A percentile compares a stretch with the other conserved stretches of the same genome.
These are phyloP conservation scores for Ctenosaura bakeri DNA, from an alignment of 2,797 vertebrate genomes.

Conservation along the genomic window DNA sequence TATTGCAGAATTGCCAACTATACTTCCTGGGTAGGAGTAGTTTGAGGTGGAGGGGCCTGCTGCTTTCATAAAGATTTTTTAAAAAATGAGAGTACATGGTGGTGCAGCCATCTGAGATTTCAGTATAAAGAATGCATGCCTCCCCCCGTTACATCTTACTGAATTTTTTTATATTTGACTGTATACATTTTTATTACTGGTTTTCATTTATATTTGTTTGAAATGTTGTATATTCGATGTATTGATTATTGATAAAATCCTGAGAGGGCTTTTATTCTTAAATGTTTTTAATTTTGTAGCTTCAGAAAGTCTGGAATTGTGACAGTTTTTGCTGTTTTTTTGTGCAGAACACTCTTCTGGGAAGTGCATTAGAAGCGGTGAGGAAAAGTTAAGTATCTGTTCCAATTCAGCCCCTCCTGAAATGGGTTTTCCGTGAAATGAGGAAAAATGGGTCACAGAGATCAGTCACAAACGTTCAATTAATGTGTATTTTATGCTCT, in stretches of 20 bases:
- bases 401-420: neutral
- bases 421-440: neutral
- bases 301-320: no score
- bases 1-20: no score
- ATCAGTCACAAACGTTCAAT: neutral
- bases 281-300: neutral
- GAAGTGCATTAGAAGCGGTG: neutral
- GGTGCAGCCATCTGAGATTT: no score
- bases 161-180: neutral
- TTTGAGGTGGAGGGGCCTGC: no score
- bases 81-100: no score
- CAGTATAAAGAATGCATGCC: no score
- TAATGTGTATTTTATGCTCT: neutral
- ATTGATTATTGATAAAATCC: neutral
- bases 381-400: neutral
- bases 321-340: neutral
- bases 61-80: no score
- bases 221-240: neutral
- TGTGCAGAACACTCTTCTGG: neutral
- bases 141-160: neutral
- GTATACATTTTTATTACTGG: neutral
- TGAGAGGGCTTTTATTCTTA: neutral
- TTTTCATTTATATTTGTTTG: neutral
- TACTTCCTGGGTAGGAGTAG: no score
- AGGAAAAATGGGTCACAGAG: neutral